A percentile compares a stretch with the other conserved stretches of the same genome.
phyloP scores from a whole-genome alignment of 2,888 invertebrate species.

The Glaucopsyche alexis region DNA sequence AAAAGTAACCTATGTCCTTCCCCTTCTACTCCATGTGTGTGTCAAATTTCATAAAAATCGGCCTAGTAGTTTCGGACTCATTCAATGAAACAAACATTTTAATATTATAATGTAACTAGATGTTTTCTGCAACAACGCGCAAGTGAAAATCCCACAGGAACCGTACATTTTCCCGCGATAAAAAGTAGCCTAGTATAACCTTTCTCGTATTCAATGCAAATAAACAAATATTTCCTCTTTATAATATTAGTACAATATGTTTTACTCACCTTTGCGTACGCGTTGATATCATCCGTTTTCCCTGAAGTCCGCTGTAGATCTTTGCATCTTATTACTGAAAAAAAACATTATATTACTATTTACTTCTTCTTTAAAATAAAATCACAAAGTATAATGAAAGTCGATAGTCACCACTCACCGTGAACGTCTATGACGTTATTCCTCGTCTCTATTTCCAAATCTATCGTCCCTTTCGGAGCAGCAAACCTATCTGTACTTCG shows the following conservation, averaged over 20 bases:
- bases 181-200: too few species aligned
- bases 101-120: too few species aligned
- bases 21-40: too few species aligned
- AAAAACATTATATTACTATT: constrained; percentile 39
- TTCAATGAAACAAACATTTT: too few species aligned
- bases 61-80: too few species aligned
- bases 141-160: not conserved
- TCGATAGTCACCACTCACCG: constrained; percentile 83
- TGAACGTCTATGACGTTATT: constrained; percentile 83
- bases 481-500: constrained; percentile 62
- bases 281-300: constrained; percentile 84
- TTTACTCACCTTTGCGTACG: constrained; percentile 87
- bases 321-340: constrained; percentile 88
- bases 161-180: too few species aligned
- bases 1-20: too few species aligned
- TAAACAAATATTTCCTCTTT: too few species aligned
- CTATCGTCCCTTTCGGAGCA: constrained; percentile 79
- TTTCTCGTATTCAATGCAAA: too few species aligned
- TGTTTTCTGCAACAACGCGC: not conserved
- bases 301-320: constrained; percentile 85
- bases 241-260: not conserved
- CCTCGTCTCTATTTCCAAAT: constrained; percentile 80
- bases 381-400: constrained; percentile 42
- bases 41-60: too few species aligned
- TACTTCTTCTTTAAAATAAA: constrained; percentile 20